These are phyloP conservation scores for Charadrius vociferus DNA, from an alignment of 2,113 vertebrate species.

Conservation along the genomic window DNA sequence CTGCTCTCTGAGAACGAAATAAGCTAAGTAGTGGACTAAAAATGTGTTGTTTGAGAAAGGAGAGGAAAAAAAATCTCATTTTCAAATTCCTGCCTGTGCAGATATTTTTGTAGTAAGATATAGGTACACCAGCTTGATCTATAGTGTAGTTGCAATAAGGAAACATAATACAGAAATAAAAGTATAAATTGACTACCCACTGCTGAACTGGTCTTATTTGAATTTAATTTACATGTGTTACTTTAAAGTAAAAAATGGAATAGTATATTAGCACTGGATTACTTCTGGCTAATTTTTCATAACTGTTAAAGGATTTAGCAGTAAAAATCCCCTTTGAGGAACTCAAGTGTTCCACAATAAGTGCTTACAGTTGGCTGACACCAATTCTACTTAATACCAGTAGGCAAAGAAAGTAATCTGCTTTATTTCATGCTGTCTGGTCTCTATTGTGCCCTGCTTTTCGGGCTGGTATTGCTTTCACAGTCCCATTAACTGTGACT, in stretches of 20 bases:
- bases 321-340: conserved; percentile 49
- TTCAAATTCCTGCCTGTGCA: background rate
- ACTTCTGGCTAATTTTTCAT: conserved; percentile 43
- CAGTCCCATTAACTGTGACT: background rate
- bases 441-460: conserved; percentile 27
- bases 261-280: conserved; percentile 46
- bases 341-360: conserved; percentile 13
- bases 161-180: background rate
- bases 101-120: background rate
- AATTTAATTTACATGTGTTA: conserved; percentile 17
- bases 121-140: background rate
- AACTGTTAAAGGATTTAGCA: conserved; percentile 45
- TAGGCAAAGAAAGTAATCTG: conserved; percentile 35
- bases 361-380: conserved; percentile 32
- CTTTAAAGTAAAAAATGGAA: conserved; percentile 13
- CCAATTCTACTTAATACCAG: conserved; percentile 11
- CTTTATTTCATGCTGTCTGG: conserved; percentile 56
- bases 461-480: background rate
- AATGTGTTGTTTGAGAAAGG: background rate
- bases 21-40: background rate
- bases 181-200: background rate
- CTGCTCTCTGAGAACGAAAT: background rate
- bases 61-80: background rate
- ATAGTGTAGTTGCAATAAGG: background rate
- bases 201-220: background rate